Percentiles rank a stretch among this genome's conserved stretches.
These are phyloP conservation scores for Drosophila kokeensis DNA, from an alignment of 2,888 invertebrate species.

Conservation along the genomic window DNA sequence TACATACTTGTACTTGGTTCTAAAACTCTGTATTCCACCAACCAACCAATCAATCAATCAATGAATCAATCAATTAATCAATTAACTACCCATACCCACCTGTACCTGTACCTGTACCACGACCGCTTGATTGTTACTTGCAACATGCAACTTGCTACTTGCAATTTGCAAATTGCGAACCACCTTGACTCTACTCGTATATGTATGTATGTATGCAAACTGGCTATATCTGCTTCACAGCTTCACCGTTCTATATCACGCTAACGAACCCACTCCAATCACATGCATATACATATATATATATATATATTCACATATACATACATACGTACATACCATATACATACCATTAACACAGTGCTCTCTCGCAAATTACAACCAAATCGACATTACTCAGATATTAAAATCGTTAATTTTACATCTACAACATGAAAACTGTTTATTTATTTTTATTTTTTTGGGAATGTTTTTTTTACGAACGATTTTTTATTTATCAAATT, in stretches of 20 bases:
- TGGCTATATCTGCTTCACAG: conserved; percentile 1
- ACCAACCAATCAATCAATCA: background rate
- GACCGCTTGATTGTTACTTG: background rate
- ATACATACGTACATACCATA: too few relatives aligned
- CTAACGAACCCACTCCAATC: background rate
- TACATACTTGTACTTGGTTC: conserved; percentile 17
- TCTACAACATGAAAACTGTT: background rate
- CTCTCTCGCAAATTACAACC: background rate
- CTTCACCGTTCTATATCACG: background rate
- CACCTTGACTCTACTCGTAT: conserved; percentile 27
- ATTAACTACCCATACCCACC: background rate
- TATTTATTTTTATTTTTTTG: background rate
- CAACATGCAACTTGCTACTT: background rate
- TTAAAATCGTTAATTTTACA: background rate
- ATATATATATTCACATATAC: background rate
- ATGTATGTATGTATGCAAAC: conserved; percentile 36
- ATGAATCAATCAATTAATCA: background rate
- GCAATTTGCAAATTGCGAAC: background rate
- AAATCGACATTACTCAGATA: background rate
- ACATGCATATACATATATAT: background rate
- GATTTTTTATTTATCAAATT: background rate
- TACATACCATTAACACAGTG: background rate
- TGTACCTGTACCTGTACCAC: background rate
- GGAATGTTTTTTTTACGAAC: background rate
- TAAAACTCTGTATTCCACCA: conserved; percentile 13